These are phyloP conservation scores for human (Homo sapiens) DNA, from an alignment of 2,113 vertebrate species.

Conservation along the genomic window DNA sequence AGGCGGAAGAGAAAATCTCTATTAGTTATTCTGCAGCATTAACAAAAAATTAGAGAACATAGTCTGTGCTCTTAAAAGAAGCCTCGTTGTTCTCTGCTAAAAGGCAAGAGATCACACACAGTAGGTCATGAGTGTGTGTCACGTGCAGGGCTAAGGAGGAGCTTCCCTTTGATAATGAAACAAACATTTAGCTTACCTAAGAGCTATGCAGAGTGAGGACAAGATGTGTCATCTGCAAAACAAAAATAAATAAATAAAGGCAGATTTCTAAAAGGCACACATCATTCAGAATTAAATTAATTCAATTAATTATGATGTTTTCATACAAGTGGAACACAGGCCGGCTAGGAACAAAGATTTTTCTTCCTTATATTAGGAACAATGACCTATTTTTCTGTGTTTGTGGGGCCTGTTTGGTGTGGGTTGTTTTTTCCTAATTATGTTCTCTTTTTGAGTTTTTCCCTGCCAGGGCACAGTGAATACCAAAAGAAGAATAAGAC, in stretches of 20 bases:
- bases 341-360: conserved; percentile 59
- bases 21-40: neutral
- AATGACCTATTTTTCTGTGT: conserved; percentile 74
- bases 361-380: conserved; percentile 60
- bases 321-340: conserved; percentile 50
- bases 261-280: conserved; percentile 56
- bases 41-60: neutral
- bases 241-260: neutral
- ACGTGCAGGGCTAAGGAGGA: neutral
- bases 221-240: conserved; percentile 57
- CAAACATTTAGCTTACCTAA: neutral
- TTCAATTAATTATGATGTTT: conserved; percentile 76
- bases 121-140: neutral
- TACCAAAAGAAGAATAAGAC: neutral
- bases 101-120: neutral
- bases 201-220: neutral
- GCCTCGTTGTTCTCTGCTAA: neutral
- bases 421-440: conserved; percentile 64
- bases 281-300: conserved; percentile 82
- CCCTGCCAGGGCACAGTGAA: neutral
- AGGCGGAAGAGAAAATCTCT: neutral
- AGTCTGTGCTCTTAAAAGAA: neutral
- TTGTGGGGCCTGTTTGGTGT: neutral
- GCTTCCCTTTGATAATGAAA: neutral
- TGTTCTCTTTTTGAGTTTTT: conserved; percentile 2